Conservation (phyloP, 2,113 vertebrate genomes). For the Sitta europaea region DNA sequence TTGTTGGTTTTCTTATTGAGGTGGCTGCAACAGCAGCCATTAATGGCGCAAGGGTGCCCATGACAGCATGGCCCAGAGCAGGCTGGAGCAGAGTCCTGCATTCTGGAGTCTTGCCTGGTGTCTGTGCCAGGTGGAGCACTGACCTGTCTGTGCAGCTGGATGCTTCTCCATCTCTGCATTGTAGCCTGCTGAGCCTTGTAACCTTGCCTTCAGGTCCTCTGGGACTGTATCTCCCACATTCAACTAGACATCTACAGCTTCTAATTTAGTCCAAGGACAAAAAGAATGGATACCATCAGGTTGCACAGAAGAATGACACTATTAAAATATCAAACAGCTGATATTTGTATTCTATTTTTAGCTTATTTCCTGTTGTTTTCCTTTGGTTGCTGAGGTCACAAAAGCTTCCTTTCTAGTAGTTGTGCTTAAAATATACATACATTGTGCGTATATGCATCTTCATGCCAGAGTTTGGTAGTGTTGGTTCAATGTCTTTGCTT, state of each 20-base stretch:
- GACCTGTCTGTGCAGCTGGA: not conserved
- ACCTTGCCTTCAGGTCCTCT: not conserved
- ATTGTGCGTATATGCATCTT: not conserved
- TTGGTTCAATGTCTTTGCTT: not conserved
- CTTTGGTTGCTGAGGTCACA: not conserved
- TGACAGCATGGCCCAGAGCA: not conserved
- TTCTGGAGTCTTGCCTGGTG: not conserved
- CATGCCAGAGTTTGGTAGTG: not conserved
- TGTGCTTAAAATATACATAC: not conserved
- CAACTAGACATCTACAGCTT: not conserved
- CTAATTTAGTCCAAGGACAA: slow-evolving; percentile 10
- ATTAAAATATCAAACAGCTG: not conserved
- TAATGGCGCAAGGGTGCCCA: not conserved
- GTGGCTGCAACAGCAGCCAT: not conserved
- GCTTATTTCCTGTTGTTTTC: slow-evolving; percentile 25
- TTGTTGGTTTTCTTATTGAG: not conserved
- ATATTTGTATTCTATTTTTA: slow-evolving; percentile 33
- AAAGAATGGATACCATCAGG: not conserved
- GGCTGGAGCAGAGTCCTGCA: not conserved
- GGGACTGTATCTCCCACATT: not conserved
- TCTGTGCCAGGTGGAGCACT: not conserved
- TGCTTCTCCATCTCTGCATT: not conserved
- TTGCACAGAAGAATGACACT: not conserved
- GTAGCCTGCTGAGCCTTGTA: not conserved
- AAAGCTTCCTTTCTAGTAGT: not conserved